Percentiles rank a stretch among this genome's conserved stretches.
Evolutionary conservation across 2,888 invertebrate species (phyloP).

Genomic region (Onchidella celtica): DNA sequence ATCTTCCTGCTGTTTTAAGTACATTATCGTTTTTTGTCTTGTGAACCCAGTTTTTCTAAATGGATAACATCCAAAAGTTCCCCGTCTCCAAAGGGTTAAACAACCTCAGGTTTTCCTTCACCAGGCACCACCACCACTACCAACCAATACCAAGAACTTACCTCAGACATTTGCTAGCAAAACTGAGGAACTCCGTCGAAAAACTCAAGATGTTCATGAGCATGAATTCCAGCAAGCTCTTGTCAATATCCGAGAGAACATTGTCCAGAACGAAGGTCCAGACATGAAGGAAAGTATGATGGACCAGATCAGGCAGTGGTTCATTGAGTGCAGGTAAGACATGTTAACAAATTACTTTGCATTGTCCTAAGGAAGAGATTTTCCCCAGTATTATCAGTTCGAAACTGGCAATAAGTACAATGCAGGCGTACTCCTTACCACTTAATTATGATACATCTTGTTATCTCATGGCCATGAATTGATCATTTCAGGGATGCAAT

Average conservation of each 20-base stretch:
- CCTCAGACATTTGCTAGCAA: conserved; percentile 72
- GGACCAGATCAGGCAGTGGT: conserved; percentile 93
- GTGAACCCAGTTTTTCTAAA: no score
- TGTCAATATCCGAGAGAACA: conserved; percentile 82
- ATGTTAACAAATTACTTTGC: not conserved
- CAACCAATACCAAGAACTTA: conserved; percentile 71
- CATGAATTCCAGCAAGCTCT: conserved; percentile 87
- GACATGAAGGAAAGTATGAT: conserved; percentile 92
- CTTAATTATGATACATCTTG: conserved; percentile 80
- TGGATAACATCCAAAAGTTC: no score
- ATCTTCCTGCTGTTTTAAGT: no score
- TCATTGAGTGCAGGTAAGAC: conserved; percentile 87
- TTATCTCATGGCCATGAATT: not conserved
- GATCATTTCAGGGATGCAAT: conserved; percentile 76
- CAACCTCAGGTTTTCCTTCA: no score
- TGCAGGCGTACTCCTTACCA: no score
- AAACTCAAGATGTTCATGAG: conserved; percentile 86
- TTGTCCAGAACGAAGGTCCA: conserved; percentile 87
- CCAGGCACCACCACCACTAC: conserved; percentile 70
- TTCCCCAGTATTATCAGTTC: no score
- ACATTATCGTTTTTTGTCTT: no score
- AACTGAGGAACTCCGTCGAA: conserved; percentile 82
- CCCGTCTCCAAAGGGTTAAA: no score
- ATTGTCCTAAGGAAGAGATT: no score
- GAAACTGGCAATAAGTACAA: no score